These are phyloP conservation scores for Anser cygnoides DNA, from an alignment of 2,113 vertebrate genomes.

Conservation along the genomic window DNA sequence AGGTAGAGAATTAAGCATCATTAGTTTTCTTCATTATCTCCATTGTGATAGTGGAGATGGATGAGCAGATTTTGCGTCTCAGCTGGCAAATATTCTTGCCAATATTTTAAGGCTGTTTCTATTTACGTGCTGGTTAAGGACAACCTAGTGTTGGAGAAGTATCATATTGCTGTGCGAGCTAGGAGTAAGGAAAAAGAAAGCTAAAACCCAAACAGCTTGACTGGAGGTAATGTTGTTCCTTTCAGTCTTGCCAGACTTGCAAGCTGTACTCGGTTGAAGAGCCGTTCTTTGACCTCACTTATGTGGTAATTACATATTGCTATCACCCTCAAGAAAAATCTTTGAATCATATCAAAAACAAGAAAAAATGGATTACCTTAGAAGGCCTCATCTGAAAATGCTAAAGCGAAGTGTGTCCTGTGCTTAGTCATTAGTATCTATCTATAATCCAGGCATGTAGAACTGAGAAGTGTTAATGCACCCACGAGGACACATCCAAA, in stretches of 20 bases:
- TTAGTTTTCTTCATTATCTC: not conserved
- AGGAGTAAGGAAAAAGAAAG: not conserved
- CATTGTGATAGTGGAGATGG: not conserved
- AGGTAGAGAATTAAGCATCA: not conserved
- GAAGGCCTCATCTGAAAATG: not conserved
- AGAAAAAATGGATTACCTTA: not conserved
- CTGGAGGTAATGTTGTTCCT: not conserved
- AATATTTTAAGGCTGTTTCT: not conserved
- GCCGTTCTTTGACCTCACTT: not conserved
- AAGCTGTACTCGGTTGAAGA: not conserved
- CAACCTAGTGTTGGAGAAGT: not conserved
- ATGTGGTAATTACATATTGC: not conserved
- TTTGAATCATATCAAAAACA: not conserved
- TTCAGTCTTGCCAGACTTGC: not conserved
- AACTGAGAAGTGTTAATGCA: not conserved
- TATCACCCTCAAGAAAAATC: not conserved
- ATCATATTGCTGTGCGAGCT: not conserved
- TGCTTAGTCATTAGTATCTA: conserved; percentile 1
- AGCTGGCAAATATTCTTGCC: not conserved
- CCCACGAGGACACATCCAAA: not conserved
- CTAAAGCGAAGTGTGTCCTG: not conserved
- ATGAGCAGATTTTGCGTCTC: not conserved
- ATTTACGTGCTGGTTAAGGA: not conserved
- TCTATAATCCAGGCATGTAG: not conserved
- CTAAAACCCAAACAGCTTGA: not conserved